A percentile compares a stretch with the other conserved stretches of the same genome.
phyloP scores from a whole-genome alignment of 2,113 vertebrate species.

The Pycnonotus jocosus region DNA sequence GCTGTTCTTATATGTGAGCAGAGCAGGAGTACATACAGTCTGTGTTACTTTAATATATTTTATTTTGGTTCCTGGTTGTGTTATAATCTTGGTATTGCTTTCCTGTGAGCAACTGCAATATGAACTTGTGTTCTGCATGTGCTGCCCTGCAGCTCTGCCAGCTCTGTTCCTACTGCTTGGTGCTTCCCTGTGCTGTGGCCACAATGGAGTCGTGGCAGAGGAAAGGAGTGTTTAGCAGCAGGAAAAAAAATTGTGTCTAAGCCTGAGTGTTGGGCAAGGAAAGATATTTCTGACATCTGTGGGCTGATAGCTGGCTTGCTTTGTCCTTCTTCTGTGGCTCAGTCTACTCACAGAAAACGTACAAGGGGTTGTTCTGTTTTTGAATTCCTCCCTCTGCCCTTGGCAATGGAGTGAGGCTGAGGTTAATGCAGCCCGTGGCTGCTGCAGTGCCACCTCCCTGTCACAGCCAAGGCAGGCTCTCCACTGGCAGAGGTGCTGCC shows the following conservation, averaged over 20 bases:
- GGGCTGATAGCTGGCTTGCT: not conserved
- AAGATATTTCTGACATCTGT: not conserved
- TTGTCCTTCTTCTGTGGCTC: not conserved
- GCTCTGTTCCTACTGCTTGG: not conserved
- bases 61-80: not conserved
- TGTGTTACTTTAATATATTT: not conserved
- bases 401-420: not conserved
- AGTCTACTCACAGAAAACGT: not conserved
- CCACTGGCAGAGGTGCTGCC: not conserved
- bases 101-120: not conserved
- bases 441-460: not conserved
- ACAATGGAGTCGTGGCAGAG: rapidly evolving
- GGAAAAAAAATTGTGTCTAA: not conserved
- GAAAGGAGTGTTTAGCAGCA: not conserved
- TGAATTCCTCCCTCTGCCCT: not conserved
- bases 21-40: not conserved
- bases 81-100: not conserved
- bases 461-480: not conserved
- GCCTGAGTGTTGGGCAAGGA: not conserved
- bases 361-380: not conserved
- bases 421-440: not conserved
- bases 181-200: not conserved
- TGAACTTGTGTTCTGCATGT: not conserved
- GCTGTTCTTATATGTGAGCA: not conserved
- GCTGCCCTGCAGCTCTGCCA: not conserved